phyloP scores from a whole-genome alignment of 2,797 vertebrate species.

The Taenioides sp. region DNA sequence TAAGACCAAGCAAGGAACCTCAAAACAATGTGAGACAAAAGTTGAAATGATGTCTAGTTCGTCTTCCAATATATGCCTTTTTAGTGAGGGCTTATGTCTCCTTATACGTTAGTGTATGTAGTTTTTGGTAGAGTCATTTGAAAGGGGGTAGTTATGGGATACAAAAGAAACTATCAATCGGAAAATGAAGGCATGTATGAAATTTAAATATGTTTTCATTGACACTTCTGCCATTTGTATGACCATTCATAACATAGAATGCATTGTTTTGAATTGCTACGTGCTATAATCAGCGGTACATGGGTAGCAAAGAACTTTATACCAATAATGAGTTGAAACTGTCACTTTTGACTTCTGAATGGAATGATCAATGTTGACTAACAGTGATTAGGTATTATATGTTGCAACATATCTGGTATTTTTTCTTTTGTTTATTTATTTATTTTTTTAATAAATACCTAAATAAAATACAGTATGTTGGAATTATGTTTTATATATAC shows the following conservation, averaged over 20 bases:
- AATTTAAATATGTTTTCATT: neutral
- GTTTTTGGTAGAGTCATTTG: neutral
- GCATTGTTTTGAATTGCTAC: neutral
- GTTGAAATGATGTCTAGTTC: slow-evolving; percentile 43
- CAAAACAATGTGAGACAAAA: slow-evolving; percentile 33
- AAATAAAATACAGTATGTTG: no score
- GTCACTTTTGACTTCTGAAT: no score
- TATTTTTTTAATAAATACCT: no score
- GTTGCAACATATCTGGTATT: no score
- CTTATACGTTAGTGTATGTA: neutral
- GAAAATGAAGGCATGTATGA: neutral
- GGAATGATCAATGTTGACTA: no score
- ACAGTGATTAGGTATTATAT: no score
- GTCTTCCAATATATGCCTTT: slow-evolving; percentile 49
- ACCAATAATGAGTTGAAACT: no score
- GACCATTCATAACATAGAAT: neutral
- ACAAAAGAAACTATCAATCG: neutral
- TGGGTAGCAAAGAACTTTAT: no score
- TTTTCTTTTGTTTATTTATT: no score
- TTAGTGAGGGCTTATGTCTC: slow-evolving; percentile 6
- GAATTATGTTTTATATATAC: no score
- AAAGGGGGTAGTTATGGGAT: neutral
- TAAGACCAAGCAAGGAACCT: slow-evolving; percentile 51
- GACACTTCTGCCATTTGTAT: neutral
- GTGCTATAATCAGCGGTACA: neutral